phyloP scores from a whole-genome alignment of 2,113 vertebrate species.

The Oreochromis niloticus region DNA sequence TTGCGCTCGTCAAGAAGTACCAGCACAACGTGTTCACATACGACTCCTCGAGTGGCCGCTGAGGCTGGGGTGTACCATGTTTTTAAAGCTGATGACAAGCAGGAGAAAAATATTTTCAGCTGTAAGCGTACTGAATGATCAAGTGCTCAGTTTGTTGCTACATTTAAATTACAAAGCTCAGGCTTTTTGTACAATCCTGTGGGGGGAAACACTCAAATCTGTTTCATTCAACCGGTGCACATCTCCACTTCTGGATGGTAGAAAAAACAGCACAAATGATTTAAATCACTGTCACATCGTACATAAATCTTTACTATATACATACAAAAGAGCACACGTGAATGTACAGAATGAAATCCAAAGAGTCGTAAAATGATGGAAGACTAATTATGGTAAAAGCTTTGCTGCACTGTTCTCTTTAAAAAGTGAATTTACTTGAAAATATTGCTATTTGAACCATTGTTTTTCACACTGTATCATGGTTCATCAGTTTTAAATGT shows the following conservation, averaged over 20 bases:
- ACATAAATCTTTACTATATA: conserved; percentile 30
- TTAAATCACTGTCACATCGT: background rate
- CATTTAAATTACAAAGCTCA: conserved; percentile 27
- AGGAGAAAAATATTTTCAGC: background rate
- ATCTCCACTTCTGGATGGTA: background rate
- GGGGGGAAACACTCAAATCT: background rate
- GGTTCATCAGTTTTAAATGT: background rate
- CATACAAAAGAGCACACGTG: conserved; percentile 14
- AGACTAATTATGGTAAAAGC: conserved; percentile 49
- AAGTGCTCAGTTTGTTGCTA: conserved; percentile 48
- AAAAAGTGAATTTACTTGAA: background rate
- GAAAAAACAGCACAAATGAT: background rate
- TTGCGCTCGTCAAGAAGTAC: background rate
- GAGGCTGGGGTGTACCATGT: background rate
- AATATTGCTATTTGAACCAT: conserved; percentile 35
- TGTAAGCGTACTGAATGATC: background rate
- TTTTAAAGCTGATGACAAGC: background rate
- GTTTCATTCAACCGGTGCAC: background rate
- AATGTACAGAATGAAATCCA: background rate
- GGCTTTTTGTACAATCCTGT: background rate
- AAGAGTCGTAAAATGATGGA: conserved; percentile 22
- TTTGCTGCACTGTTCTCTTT: background rate
- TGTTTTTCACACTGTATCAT: background rate
- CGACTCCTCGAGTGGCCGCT: background rate
- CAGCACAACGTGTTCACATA: background rate